Conservation (phyloP, 2,113 vertebrate species). For the Sialia sialis region DNA sequence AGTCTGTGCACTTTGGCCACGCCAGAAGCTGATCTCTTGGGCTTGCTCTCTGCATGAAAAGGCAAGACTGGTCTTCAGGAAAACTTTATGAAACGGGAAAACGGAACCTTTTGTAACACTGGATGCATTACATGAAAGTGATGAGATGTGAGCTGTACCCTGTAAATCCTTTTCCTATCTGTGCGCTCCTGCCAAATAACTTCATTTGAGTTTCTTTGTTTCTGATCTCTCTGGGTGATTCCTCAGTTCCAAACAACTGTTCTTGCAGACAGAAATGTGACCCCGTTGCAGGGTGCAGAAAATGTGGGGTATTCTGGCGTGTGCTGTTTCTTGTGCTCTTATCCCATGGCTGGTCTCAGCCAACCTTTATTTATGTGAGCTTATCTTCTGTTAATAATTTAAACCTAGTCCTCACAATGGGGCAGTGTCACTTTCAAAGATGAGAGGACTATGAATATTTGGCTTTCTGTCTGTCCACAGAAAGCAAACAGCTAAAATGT, state of each 20-base stretch:
- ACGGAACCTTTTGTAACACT: background rate
- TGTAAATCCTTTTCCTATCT: background rate
- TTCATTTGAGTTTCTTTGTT: background rate
- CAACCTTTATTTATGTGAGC: background rate
- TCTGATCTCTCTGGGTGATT: background rate
- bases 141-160: background rate
- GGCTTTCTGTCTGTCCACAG: conserved; percentile 22
- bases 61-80: background rate
- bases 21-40: background rate
- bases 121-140: background rate
- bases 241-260: background rate
- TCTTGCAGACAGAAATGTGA: background rate
- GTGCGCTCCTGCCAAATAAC: background rate
- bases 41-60: background rate
- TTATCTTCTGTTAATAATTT: conserved; percentile 52
- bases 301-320: background rate
- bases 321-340: background rate
- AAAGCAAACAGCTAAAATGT: conserved; percentile 57
- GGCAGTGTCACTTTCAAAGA: conserved; percentile 28
- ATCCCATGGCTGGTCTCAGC: background rate
- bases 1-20: background rate
- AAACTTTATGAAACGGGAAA: background rate
- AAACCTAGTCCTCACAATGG: background rate
- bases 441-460: conserved; percentile 3
- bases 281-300: background rate